Conservation (phyloP, 2,113 vertebrate species). For the Xiphophorus hellerii region DNA sequence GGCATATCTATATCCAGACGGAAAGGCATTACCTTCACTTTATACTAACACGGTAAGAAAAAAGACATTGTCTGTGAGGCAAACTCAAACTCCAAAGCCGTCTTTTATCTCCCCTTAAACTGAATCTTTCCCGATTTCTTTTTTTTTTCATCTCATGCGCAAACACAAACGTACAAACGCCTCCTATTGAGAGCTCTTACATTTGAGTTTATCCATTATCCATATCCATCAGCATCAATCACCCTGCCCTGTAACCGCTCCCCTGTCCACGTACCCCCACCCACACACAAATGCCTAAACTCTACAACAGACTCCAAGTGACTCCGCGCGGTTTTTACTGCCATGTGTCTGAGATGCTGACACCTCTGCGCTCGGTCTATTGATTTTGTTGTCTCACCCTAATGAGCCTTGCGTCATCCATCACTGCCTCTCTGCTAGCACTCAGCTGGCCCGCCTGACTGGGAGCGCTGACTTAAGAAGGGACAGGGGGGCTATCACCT, state of each 20-base stretch:
- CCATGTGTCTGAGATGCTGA: constrained; percentile 52
- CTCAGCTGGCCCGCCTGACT: constrained; percentile 42
- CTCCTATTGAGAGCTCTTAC: constrained; percentile 33
- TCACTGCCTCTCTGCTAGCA: constrained; percentile 54
- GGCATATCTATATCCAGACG: constrained; percentile 26
- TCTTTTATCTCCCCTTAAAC: neutral
- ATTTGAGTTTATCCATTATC: constrained; percentile 69
- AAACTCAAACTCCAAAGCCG: constrained; percentile 10
- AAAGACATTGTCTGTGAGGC: constrained; percentile 28
- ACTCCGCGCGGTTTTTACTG: constrained; percentile 57
- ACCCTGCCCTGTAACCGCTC: constrained; percentile 46
- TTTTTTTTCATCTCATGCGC: constrained; percentile 17
- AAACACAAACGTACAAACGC: constrained; percentile 17
- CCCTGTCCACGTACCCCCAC: constrained; percentile 20
- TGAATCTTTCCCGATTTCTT: neutral
- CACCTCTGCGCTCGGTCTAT: constrained; percentile 60
- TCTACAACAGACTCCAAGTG: constrained; percentile 47
- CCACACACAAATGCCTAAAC: constrained; percentile 35
- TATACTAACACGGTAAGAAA: constrained; percentile 46
- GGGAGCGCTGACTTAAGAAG: constrained; percentile 57
- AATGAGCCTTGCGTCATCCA: constrained; percentile 74
- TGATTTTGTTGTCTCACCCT: constrained; percentile 75
- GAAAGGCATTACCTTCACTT: constrained; percentile 47
- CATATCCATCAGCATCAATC: constrained; percentile 71
- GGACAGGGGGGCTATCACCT: constrained; percentile 54